These are phyloP conservation scores for Dermatemys mawii DNA, from an alignment of 2,113 vertebrate species.

Conservation along the genomic window DNA sequence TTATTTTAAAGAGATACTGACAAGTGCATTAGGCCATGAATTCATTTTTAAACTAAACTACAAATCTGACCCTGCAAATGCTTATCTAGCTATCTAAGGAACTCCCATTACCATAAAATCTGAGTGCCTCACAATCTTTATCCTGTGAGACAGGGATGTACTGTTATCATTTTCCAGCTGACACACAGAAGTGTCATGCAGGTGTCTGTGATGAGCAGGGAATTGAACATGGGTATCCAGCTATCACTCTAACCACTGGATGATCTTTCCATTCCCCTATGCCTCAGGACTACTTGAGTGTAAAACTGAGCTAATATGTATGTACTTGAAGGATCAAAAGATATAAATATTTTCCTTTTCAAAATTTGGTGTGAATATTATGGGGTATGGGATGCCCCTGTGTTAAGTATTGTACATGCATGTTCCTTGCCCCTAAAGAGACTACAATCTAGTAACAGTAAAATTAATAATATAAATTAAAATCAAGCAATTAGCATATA, in stretches of 20 bases:
- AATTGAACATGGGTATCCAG: neutral
- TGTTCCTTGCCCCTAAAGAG: neutral
- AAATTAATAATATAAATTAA: neutral
- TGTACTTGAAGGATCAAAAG: neutral
- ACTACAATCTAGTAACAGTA: neutral
- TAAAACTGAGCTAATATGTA: neutral
- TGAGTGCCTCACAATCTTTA: rapidly evolving
- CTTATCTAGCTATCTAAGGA: neutral
- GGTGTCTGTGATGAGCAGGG: neutral
- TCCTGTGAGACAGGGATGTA: too few relatives aligned
- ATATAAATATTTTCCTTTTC: neutral
- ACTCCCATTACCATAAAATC: rapidly evolving
- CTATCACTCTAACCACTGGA: neutral
- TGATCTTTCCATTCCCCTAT: neutral
- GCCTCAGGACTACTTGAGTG: neutral
- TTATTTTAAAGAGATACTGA: neutral
- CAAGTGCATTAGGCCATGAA: neutral
- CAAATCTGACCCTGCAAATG: neutral
- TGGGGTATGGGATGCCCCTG: neutral
- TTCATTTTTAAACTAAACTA: neutral
- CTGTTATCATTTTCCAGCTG: neutral
- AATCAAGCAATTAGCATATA: neutral
- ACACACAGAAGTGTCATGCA: neutral
- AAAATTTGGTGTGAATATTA: neutral
- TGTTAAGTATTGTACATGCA: rapidly evolving